A percentile compares a stretch with the other conserved stretches of the same genome.
These are phyloP conservation scores for Apamea epomidion DNA, from an alignment of 2,888 invertebrate genomes.

Conservation along the genomic window DNA sequence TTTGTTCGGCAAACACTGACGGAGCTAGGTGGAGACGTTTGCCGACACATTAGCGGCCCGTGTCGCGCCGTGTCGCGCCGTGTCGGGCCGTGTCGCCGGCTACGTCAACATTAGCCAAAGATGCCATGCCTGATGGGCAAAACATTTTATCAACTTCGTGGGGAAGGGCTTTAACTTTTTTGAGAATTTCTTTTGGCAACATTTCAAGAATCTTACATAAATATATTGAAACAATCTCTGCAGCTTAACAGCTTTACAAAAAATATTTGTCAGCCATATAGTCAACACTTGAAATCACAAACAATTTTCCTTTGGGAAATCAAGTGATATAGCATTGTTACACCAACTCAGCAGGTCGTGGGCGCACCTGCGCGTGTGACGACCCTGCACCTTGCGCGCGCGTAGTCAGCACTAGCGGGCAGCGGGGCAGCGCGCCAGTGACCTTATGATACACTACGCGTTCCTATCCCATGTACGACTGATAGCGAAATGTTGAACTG, in stretches of 20 bases:
- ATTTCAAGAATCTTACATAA: neutral
- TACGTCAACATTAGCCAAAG: constrained; percentile 20
- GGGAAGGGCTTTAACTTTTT: neutral
- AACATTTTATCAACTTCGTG: neutral
- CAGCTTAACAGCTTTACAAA: neutral
- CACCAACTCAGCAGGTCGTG: constrained; percentile 15
- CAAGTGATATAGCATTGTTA: constrained; percentile 2
- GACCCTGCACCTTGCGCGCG: constrained; percentile 73
- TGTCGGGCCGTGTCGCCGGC: constrained; percentile 9
- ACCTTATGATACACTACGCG: constrained; percentile 23
- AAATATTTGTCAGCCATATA: neutral
- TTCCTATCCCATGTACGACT: neutral
- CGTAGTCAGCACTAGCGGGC: constrained; percentile 17
- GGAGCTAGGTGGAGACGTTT: constrained; percentile 35
- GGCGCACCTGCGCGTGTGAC: constrained; percentile 70
- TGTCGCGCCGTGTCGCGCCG: constrained; percentile 42
- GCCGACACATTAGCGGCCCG: constrained; percentile 60
- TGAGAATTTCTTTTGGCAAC: neutral
- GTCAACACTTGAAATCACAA: neutral
- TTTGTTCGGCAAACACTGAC: constrained; percentile 48
- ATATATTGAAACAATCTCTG: neutral
- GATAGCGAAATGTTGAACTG: neutral
- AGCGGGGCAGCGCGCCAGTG: constrained; percentile 4
- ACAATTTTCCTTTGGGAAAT: constrained; percentile 22
- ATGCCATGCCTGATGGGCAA: neutral